phyloP scores from a whole-genome alignment of 53 echinoderm and acorn worm species.

The Paelopatides confundens region DNA sequence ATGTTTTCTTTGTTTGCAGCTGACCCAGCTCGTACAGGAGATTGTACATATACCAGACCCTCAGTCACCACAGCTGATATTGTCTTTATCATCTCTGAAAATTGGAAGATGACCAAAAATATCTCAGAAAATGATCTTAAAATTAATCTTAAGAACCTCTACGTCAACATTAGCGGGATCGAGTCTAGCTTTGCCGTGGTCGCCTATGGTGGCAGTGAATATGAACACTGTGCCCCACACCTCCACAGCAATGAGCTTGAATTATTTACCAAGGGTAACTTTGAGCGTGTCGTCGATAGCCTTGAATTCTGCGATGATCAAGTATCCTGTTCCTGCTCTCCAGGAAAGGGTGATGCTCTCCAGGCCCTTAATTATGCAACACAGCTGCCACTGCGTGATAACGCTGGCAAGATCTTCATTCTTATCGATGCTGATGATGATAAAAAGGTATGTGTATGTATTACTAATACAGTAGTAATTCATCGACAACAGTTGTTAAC shows the following conservation, averaged over 20 bases:
- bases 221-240: constrained; percentile 65
- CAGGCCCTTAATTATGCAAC: constrained; percentile 75
- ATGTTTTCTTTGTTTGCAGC: constrained; percentile 8
- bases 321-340: constrained; percentile 3
- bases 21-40: neutral
- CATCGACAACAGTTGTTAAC: no score
- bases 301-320: constrained; percentile 56
- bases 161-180: constrained; percentile 30
- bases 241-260: constrained; percentile 72
- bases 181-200: constrained; percentile 75
- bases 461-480: no score
- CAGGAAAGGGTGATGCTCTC: constrained; percentile 80
- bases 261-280: constrained; percentile 7
- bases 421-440: constrained; percentile 77
- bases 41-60: neutral
- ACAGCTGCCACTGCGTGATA: constrained; percentile 66
- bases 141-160: neutral
- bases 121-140: constrained; percentile 1
- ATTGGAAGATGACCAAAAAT: constrained; percentile 42
- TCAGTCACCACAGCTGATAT: constrained; percentile 63
- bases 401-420: constrained; percentile 77
- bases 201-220: constrained; percentile 73
- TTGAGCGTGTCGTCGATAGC: constrained; percentile 62
- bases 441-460: no score
- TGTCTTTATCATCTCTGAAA: constrained; percentile 89